Base-by-base conservation (phyloP, 2,797 vertebrate species). In the Galago senegalensis region DNA sequence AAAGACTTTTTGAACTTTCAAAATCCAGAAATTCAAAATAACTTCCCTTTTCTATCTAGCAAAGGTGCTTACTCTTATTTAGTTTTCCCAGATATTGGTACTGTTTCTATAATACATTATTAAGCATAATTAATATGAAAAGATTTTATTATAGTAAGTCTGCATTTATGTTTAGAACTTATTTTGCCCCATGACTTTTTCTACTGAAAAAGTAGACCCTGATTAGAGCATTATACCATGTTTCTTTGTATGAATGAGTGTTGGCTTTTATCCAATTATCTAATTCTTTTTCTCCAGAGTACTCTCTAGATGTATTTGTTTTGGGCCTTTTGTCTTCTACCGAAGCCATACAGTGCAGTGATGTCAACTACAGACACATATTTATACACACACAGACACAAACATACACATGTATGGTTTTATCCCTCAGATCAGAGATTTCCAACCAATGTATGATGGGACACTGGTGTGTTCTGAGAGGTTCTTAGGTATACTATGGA, bases 301-400 rank as follows among this genome's bases (percentile, higher is more conserved):
- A 87, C 21, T 95, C 97, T 92, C 89, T 37, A 92, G 87, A 85
- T 80, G 9, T 43, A 31, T 81, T 18, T 72, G 11, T 29, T 63
- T 34, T 80, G 27, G 37, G 79, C 10, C 11, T 13, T 37, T 90
- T 29, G 67, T 72, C 63, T 76, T 46, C 23, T 53, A 11, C 34
- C 49, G 77, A 53, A 73, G 25, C 25, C 87, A 82, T 27, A 3
- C 12, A 43, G 0, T 80, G 25, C 87, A 31, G 56, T 95, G 53
- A 94, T 82, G 29, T 70, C 80, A 94, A 63, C 79, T n/a, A 23
- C 17, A 85, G 29, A 92, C 12, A 53, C 0, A 37, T 27, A 43
- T 27, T 40, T 12, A 13, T 49, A 65, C 18, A 37, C 9, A 79
- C 16, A 89, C 1, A 61, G 5, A 25, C 37, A 61, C 6, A n/a